Evolutionary conservation across 2,888 invertebrate genomes (phyloP).

Genomic region (Agonopterix heracliana): DNA sequence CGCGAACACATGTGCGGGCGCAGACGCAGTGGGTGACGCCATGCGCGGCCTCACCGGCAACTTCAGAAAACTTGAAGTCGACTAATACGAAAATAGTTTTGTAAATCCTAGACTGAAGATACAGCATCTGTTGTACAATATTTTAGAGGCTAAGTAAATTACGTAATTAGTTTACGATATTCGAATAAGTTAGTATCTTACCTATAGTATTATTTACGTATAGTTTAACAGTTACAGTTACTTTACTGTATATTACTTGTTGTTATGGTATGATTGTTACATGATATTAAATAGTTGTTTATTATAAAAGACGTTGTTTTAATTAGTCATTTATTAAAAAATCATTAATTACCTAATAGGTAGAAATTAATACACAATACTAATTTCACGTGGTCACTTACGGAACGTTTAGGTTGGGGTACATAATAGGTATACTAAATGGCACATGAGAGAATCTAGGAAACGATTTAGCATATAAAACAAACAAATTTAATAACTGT

Average conservation of each 20-base stretch:
- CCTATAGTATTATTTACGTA: not conserved
- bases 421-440: slow-evolving; percentile 3
- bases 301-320: not conserved
- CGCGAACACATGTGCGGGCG: slow-evolving; percentile 75
- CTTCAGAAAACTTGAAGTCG: slow-evolving; percentile 86
- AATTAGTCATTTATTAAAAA: slow-evolving; percentile 57
- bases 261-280: too few relatives aligned
- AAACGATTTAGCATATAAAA: too few relatives aligned
- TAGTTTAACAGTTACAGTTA: not conserved
- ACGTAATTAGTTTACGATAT: not conserved
- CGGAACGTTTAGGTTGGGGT: slow-evolving; percentile 20
- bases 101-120: slow-evolving; percentile 5
- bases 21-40: slow-evolving; percentile 80
- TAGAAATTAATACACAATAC: slow-evolving; percentile 43
- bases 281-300: too few relatives aligned
- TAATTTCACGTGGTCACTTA: slow-evolving; percentile 31
- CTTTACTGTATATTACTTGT: too few relatives aligned
- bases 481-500: too few relatives aligned
- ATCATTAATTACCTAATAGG: slow-evolving; percentile 43
- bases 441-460: slow-evolving; percentile 7
- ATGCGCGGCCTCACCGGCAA: slow-evolving; percentile 84
- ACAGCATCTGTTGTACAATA: not conserved
- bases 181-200: not conserved
- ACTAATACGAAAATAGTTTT: slow-evolving; percentile 48
- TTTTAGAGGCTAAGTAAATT: not conserved